Percentiles rank a stretch among this genome's conserved stretches.
Evolutionary conservation across 1,140 invertebrate genomes (phyloP).

Genomic region (Maconellicoccus hirsutus): DNA sequence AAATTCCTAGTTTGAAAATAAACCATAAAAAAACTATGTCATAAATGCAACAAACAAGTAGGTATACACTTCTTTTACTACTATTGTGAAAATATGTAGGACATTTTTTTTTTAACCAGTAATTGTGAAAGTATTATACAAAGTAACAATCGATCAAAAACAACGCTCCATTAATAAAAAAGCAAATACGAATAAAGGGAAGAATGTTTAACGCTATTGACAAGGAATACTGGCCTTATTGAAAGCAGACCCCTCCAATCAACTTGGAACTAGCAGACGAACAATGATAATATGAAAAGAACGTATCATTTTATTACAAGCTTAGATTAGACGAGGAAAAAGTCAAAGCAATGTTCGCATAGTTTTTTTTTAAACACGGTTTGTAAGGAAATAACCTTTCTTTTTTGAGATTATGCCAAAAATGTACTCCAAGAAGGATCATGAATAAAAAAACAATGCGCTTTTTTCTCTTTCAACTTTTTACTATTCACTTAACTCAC

Average conservation of each 20-base stretch:
- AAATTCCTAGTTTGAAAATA: neutral
- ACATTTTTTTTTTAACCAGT: neutral
- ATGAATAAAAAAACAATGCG: neutral
- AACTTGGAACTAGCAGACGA: neutral
- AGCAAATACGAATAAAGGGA: conserved; percentile 7
- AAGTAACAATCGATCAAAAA: conserved; percentile 9
- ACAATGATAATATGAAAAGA: neutral
- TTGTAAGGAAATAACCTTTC: conserved; percentile 5
- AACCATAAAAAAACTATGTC: neutral
- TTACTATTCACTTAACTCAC: neutral
- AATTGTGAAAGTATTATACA: neutral
- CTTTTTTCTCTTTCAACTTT: neutral
- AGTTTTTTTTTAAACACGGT: neutral
- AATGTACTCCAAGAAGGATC: neutral
- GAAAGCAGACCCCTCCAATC: neutral
- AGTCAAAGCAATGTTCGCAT: neutral
- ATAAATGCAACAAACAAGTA: neutral
- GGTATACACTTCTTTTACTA: neutral
- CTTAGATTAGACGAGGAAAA: neutral
- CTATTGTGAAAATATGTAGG: neutral
- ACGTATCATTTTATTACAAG: conserved; percentile 4
- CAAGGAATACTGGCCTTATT: neutral
- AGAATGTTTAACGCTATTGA: neutral
- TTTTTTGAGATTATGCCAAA: conserved; percentile 9
- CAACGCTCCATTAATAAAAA: conserved; percentile 4